Base-by-base conservation (phyloP, 1,140 invertebrate species). In the Caligus rogercresseyi region DNA sequence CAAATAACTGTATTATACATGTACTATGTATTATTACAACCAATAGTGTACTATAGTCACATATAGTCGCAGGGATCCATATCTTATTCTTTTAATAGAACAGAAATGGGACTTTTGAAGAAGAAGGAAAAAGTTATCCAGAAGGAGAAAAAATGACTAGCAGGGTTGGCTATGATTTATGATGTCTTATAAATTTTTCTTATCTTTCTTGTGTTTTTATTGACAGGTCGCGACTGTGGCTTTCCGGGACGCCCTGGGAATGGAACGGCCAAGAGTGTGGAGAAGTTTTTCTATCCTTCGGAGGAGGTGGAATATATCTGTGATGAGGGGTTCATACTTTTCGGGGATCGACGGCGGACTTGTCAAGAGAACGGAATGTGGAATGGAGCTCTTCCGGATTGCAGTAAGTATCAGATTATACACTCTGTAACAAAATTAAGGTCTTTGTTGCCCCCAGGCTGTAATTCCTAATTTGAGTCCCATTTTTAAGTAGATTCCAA, bases 311-410 rank as follows among this genome's bases (percentile, higher is more conserved):
- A 52, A 16, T 68, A 67, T 60, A 57, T 64, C 25, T 68, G 67
- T 56, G 20, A 67, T 25, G 66, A 67, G 15, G 67, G 67, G 7
- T 68, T 67, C 59, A 64, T 69, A 25, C 61, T 71, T 19, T 54
- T 67, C 20, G 87, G 88, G 1, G 85, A 87, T 31, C 83, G 82
- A 0, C 76, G 85, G 63, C 75, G 87, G 68, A 70, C 85, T 26
- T 94, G 91, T 71, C 78, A 87, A 14, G 87, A 90, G 70, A 88
- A 94, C 72, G 86, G 84, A 15, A 86, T 85, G 0, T 90, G 88
- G 86, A 87, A 83, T 65, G 83, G 83, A 4, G 80, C 82, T 54
- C 73, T 80, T 4, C 88, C 90, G 0, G 71, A 74, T 4, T 94
- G 89, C 71, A 79, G 67, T 68, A 64, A 67, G 67, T 68, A 56